Conservation (phyloP, 2,888 invertebrate species). For the Deilephila elpenor region DNA sequence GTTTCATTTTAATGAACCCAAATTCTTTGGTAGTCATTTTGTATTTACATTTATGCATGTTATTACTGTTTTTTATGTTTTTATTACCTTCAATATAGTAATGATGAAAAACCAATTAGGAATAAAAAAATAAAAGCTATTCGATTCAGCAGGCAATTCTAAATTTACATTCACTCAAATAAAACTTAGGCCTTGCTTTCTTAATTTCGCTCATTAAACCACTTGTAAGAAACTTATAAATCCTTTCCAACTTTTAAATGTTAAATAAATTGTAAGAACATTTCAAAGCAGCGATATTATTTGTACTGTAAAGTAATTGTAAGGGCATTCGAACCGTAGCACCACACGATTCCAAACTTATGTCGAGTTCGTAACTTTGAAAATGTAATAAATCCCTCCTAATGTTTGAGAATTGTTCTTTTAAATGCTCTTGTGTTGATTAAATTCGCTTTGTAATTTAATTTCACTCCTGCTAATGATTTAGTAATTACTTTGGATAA, state of each 20-base stretch:
- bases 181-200: too few species aligned
- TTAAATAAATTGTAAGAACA: not conserved
- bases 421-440: conserved; percentile 1
- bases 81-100: too few species aligned
- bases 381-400: not conserved
- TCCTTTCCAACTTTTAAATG: not conserved
- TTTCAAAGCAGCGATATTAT: conserved; percentile 1
- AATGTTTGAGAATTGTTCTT: not conserved
- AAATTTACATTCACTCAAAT: too few species aligned
- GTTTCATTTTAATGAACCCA: not conserved
- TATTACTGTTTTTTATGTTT: too few species aligned
- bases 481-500: too few species aligned
- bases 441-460: not conserved
- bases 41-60: too few species aligned
- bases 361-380: conserved; percentile 17
- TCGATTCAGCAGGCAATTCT: too few species aligned
- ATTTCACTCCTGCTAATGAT: not conserved
- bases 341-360: not conserved
- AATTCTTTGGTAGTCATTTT: not conserved
- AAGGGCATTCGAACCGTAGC: not conserved
- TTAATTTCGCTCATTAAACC: too few species aligned
- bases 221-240: too few species aligned
- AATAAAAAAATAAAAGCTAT: too few species aligned
- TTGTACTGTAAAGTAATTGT: conserved; percentile 15
- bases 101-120: too few species aligned